Evolutionary conservation across 2,113 vertebrate species (phyloP).

Genomic region (Telmatochromis sp.): DNA sequence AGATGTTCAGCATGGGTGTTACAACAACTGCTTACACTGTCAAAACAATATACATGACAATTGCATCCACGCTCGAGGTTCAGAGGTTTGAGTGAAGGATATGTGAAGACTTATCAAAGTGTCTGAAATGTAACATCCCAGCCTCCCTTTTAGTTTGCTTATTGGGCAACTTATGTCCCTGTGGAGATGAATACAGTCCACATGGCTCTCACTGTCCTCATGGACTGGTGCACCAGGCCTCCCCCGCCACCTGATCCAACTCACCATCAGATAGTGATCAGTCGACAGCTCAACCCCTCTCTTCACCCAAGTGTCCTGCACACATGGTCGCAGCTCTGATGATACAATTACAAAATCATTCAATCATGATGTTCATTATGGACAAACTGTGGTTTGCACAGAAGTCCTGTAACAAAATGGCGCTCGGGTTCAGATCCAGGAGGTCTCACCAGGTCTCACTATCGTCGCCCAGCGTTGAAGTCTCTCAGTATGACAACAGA

Average conservation of each 20-base stretch:
- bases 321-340: background rate
- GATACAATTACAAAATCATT: background rate
- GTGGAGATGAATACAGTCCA: background rate
- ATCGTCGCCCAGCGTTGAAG: background rate
- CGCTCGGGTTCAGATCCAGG: background rate
- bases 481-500: background rate
- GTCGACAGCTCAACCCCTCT: background rate
- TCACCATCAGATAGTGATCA: background rate
- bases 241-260: background rate
- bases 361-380: background rate
- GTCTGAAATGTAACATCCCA: too few relatives aligned
- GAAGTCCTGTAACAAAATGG: background rate
- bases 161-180: too few relatives aligned
- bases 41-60: background rate
- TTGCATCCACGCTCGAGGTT: background rate
- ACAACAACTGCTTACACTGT: background rate
- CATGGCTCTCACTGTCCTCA: background rate
- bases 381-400: background rate
- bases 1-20: background rate
- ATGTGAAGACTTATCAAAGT: background rate
- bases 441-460: accelerated
- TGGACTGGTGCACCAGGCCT: background rate
- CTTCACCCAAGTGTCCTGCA: background rate
- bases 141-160: too few relatives aligned
- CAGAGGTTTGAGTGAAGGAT: background rate